Conservation (phyloP, 2,888 invertebrate genomes). For the Falcaria lacertinaria region DNA sequence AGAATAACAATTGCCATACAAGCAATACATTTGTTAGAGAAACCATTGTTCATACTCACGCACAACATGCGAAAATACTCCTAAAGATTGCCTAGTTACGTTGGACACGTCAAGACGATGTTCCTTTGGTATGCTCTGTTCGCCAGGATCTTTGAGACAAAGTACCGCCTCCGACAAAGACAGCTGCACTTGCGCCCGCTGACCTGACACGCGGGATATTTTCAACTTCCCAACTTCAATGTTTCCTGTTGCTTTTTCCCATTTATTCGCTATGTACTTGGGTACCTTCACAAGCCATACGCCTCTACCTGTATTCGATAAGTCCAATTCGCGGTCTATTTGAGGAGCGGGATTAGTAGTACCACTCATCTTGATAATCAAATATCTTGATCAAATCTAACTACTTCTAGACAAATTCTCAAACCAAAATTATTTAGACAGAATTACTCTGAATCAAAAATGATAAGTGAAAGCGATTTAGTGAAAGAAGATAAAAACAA, state of each 20-base stretch:
- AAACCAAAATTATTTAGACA: no score
- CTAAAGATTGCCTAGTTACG: conserved; percentile 93
- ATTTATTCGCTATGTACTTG: conserved; percentile 96
- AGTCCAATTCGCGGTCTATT: conserved; percentile 89
- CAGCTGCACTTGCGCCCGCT: conserved; percentile 92
- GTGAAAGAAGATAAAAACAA: no score
- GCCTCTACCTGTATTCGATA: conserved; percentile 92
- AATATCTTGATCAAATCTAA: no score
- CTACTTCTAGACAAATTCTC: no score
- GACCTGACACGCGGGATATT: conserved; percentile 89
- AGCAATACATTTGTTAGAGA: no score
- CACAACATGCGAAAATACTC: conserved; percentile 92
- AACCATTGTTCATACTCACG: conserved; percentile 74
- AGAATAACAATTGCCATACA: no score
- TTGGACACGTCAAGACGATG: conserved; percentile 95
- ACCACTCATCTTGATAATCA: conserved; percentile 28
- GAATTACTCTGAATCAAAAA: no score
- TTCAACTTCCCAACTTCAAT: conserved; percentile 96
- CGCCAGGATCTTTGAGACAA: conserved; percentile 86
- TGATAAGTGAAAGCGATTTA: no score
- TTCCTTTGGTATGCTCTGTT: conserved; percentile 92
- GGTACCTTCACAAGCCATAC: conserved; percentile 98
- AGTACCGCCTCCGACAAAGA: conserved; percentile 90
- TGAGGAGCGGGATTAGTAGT: conserved; percentile 60
- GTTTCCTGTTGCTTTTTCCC: conserved; percentile 95